Evolutionary conservation across 2,113 vertebrate species (phyloP).

Genomic region (Alligator sinensis): DNA sequence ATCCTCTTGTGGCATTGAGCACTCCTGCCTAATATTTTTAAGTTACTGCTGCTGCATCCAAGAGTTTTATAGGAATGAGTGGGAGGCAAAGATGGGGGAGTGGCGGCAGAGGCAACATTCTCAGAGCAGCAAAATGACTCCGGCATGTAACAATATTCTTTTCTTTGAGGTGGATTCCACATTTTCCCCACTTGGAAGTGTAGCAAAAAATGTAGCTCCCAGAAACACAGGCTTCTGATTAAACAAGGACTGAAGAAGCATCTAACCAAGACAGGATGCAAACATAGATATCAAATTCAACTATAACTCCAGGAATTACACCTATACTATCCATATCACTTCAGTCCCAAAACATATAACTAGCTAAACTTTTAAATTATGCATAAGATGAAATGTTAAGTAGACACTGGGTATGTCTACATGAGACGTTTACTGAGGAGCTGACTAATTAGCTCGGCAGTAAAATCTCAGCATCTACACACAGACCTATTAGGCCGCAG

Average conservation of each 20-base stretch:
- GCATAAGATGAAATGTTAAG: neutral
- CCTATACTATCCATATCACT: neutral
- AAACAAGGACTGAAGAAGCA: neutral
- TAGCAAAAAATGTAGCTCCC: neutral
- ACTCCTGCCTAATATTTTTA: neutral
- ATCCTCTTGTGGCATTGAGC: neutral
- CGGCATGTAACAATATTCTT: neutral
- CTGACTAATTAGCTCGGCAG: no score
- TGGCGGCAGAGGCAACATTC: neutral
- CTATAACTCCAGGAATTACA: neutral
- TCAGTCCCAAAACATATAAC: neutral
- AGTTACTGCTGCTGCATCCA: neutral
- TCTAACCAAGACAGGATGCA: neutral
- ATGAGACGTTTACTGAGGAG: no score
- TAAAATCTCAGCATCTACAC: no score
- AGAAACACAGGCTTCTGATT: neutral
- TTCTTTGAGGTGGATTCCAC: neutral
- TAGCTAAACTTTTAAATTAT: neutral
- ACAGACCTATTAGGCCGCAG: no score
- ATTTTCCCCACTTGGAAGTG: neutral
- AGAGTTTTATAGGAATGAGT: neutral
- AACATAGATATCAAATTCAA: neutral
- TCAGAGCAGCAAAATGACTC: neutral
- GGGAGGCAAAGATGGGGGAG: no score
- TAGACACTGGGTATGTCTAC: no score